These are phyloP conservation scores for Prunella strophiata DNA, from an alignment of 2,797 vertebrate genomes.

Conservation along the genomic window DNA sequence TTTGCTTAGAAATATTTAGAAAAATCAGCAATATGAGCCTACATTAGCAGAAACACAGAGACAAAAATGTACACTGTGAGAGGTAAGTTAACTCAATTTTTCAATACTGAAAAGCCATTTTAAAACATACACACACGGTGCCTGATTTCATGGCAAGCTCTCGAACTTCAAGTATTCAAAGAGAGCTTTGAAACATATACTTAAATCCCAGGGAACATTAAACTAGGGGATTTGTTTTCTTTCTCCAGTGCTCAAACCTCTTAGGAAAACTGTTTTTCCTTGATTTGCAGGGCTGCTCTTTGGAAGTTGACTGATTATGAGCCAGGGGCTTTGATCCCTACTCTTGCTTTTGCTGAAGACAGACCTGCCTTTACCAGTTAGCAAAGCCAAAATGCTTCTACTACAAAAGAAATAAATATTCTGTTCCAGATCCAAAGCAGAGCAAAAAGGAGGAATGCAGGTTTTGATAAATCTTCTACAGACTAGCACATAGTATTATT, in stretches of 20 bases:
- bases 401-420: background rate
- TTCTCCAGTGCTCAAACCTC: background rate
- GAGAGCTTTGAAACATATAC: background rate
- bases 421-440: background rate
- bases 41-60: background rate
- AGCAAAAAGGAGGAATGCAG: background rate
- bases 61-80: background rate
- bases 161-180: background rate
- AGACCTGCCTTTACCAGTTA: background rate
- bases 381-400: background rate
- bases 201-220: background rate
- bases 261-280: background rate
- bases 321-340: background rate
- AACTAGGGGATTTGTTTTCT: background rate
- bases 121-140: fast-evolving
- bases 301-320: background rate
- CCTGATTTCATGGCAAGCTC: background rate
- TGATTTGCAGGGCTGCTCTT: background rate
- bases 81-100: background rate
- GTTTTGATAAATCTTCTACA: background rate
- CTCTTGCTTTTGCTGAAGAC: background rate
- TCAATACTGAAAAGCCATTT: background rate
- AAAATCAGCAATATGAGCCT: background rate
- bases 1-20: background rate
- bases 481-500: background rate